Percentiles rank a stretch among this genome's conserved stretches.
phyloP scores from a whole-genome alignment of 2,888 invertebrate species.

The Idaea straminata region DNA sequence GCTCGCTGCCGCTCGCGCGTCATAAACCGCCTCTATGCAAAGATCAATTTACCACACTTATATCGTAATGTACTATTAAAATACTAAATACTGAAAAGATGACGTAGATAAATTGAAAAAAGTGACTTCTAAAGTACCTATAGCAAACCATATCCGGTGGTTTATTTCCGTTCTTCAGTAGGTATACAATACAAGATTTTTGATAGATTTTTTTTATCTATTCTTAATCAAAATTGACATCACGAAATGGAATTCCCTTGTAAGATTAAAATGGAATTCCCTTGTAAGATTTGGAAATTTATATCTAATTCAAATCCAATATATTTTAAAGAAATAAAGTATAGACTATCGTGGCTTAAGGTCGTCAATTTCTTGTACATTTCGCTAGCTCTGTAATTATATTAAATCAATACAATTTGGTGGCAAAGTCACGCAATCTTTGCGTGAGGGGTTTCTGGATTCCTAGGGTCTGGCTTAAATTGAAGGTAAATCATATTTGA shows the following conservation, averaged over 20 bases:
- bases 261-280: background rate
- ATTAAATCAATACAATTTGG: constrained; percentile 62
- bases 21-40: too few relatives aligned
- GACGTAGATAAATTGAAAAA: too few relatives aligned
- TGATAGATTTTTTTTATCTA: too few relatives aligned
- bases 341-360: constrained; percentile 18
- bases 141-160: too few relatives aligned
- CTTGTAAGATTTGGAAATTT: background rate
- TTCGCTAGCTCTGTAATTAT: constrained; percentile 47
- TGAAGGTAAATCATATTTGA: background rate
- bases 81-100: background rate
- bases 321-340: constrained; percentile 2
- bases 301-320: constrained; percentile 2
- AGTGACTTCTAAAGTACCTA: too few relatives aligned
- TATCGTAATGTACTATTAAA: too few relatives aligned
- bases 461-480: background rate
- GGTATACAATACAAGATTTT: too few relatives aligned
- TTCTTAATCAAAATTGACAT: background rate
- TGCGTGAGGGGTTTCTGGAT: constrained; percentile 32
- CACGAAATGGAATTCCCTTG: constrained; percentile 1
- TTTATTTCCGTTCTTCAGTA: too few relatives aligned
- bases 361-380: constrained; percentile 33
- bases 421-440: constrained; percentile 47
- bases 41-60: too few relatives aligned
- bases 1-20: too few relatives aligned